phyloP scores from a whole-genome alignment of 2,113 vertebrate species.

The Protobothrops flavoviridis region DNA sequence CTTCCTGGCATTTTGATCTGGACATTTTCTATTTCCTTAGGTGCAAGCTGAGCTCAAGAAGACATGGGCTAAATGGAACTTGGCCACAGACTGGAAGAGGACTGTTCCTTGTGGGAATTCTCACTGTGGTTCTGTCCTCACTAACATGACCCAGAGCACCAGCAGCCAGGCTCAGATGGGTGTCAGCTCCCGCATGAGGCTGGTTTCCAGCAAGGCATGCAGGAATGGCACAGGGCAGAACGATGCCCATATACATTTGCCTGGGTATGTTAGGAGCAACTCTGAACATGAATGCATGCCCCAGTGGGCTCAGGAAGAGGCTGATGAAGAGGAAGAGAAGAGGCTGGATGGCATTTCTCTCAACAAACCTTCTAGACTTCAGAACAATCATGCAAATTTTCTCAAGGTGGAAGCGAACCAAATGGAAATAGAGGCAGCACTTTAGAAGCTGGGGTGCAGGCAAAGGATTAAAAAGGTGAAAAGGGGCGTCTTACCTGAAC shows the following conservation, averaged over 20 bases:
- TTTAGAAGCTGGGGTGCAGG: conserved; percentile 23
- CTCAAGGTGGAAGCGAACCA: conserved; percentile 13
- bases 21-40: conserved; percentile 53
- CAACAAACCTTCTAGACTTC: conserved; percentile 62
- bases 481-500: too few species aligned
- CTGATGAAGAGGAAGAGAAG: conserved; percentile 67
- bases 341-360: conserved; percentile 72
- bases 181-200: conserved; percentile 67
- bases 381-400: not conserved
- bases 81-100: conserved; percentile 80
- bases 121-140: conserved; percentile 80
- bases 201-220: conserved; percentile 68
- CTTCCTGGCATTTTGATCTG: not conserved
- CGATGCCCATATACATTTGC: conserved; percentile 73
- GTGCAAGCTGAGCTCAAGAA: conserved; percentile 89
- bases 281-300: conserved; percentile 79
- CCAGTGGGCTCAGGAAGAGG: conserved; percentile 70
- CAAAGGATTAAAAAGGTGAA: not conserved
- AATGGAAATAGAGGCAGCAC: conserved; percentile 43
- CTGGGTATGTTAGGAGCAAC: conserved; percentile 84
- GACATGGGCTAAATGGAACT: conserved; percentile 82
- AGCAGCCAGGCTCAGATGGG: conserved; percentile 83
- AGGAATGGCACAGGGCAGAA: conserved; percentile 38
- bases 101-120: conserved; percentile 76
- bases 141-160: conserved; percentile 82